These are phyloP conservation scores for Trissoscelio sp. DNA, from an alignment of 2,888 invertebrate genomes.

Conservation along the genomic window DNA sequence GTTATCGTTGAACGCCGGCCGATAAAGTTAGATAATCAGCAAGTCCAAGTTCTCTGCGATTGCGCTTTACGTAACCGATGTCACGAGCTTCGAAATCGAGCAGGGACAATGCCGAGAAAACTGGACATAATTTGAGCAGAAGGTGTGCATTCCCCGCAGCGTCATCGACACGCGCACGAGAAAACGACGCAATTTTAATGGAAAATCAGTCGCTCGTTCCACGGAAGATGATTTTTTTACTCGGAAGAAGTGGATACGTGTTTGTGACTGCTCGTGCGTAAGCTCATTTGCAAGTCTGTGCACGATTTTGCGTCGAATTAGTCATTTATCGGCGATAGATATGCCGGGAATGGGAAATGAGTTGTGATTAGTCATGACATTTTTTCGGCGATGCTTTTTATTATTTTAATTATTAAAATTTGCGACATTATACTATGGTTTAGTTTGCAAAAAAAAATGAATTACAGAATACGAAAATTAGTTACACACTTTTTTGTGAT, in stretches of 20 bases:
- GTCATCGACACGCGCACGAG: slow-evolving; percentile 21
- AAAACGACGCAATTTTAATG: slow-evolving; percentile 37
- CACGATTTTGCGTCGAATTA: slow-evolving; percentile 9
- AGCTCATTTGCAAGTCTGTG: slow-evolving; percentile 21
- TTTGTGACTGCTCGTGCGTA: slow-evolving; percentile 23
- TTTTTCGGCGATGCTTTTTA: not conserved
- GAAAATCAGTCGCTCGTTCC: not conserved
- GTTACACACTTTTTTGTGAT: no score
- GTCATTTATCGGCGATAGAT: slow-evolving; percentile 5
- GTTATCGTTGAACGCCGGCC: slow-evolving; percentile 39
- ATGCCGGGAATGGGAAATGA: slow-evolving; percentile 14
- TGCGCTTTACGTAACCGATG: slow-evolving; percentile 42
- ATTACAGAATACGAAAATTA: no score
- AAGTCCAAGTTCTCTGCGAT: slow-evolving; percentile 37
- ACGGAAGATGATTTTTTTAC: slow-evolving; percentile 27
- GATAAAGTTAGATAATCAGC: slow-evolving; percentile 58
- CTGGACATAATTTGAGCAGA: slow-evolving; percentile 15
- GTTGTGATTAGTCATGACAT: not conserved
- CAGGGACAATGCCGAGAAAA: slow-evolving; percentile 4
- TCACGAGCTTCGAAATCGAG: slow-evolving; percentile 44
- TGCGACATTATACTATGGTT: no score
- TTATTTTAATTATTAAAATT: no score
- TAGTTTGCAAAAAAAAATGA: no score
- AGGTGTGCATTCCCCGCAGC: not conserved
- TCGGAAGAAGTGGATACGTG: slow-evolving; percentile 20